Base-by-base conservation (phyloP, 2,797 vertebrate genomes). In the Chanos chanos region DNA sequence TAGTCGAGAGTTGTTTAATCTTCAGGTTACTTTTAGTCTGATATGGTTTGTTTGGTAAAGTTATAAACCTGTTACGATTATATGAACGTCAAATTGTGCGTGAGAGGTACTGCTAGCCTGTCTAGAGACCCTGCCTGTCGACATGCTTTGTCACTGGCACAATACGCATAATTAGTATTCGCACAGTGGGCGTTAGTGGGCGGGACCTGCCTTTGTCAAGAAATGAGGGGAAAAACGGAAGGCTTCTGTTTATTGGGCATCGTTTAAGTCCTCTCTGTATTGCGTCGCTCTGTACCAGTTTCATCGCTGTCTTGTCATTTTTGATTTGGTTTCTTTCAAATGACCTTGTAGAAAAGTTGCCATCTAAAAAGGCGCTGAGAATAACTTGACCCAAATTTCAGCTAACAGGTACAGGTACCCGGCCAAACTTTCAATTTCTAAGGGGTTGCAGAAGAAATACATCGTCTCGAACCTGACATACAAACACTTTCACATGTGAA, bases 161-260 rank as follows among this genome's bases (percentile, higher is more conserved):
- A 79, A 77, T 78, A 74, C 51, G 67, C 70, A 77, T 82, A 81
- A 83, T 85, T 83, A 83, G 77, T 66, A 70, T 77, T 78, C 84
- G 78, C 79, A 78, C 80, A 77, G 64, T 67, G 79, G 84, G 83
- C 84, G 85, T 83, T 78, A 83, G 76, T 82, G 77, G 78, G 84
- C 72, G 77, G 77, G 63, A 72, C 73, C 27, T 60, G 4, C 78
- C 27, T 74, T 77, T 80, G 71, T 79, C 28, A 57, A 50, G 33
- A 61, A 71, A 65, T 37, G 51, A 49, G 57, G 51, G 61, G 57
- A 56, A 21, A 25, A 9, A 15, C 9, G 65, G 40, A 63, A 58
- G 41, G 45, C 49, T 70, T 64, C 37, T 8, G 36, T 50, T 12
- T 34, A 21, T 45, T 24, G 9, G 58, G 9, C 47, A 9, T 55